Evolutionary conservation across 2,888 invertebrate genomes (phyloP).

Genomic region (Andrena haemorrhoa): DNA sequence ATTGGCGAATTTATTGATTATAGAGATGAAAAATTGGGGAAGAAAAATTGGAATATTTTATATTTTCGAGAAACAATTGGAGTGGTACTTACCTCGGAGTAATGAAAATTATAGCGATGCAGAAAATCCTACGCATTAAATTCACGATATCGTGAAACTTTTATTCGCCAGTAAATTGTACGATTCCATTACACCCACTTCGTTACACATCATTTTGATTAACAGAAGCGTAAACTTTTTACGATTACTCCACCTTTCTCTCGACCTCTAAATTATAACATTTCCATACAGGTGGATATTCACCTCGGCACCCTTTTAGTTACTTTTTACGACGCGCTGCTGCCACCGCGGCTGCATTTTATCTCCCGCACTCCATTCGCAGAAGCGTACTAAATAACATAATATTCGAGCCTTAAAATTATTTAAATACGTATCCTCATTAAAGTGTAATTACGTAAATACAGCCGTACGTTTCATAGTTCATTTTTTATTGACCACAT

Average conservation of each 20-base stretch:
- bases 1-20: no score
- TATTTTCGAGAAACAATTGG: no score
- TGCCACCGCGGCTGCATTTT: neutral
- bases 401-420: neutral
- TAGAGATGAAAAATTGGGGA: no score
- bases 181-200: neutral
- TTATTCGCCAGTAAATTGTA: neutral
- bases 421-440: no score
- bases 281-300: slow-evolving; percentile 1
- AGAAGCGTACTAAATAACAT: neutral
- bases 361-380: neutral
- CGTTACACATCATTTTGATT: neutral
- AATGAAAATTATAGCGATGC: neutral
- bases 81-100: no score
- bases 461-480: no score
- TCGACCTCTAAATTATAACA: neutral
- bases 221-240: neutral
- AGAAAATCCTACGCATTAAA: neutral
- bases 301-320: slow-evolving; percentile 1
- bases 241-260: neutral
- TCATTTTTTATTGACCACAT: no score
- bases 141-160: neutral
- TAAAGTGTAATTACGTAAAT: no score
- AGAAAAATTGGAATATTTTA: no score
- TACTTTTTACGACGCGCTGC: neutral